A percentile compares a stretch with the other conserved stretches of the same genome.
These are phyloP conservation scores for Ferrisia virgata DNA, from an alignment of 2,888 invertebrate genomes.

Conservation along the genomic window DNA sequence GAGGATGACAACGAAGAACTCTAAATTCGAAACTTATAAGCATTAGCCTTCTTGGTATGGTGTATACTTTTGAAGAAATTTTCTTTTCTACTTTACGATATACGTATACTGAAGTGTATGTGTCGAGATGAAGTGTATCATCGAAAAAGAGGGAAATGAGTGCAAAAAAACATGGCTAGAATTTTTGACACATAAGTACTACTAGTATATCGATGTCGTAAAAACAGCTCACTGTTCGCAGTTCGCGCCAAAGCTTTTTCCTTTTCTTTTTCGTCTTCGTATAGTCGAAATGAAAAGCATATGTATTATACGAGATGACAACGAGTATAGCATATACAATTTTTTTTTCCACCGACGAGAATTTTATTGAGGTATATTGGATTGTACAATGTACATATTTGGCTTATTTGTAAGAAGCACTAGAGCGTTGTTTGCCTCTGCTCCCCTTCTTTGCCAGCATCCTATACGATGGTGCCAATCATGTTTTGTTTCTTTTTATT, in stretches of 20 bases:
- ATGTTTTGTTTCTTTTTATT: background rate
- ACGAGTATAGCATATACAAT: background rate
- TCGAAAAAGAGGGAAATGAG: background rate
- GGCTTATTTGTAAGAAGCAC: background rate
- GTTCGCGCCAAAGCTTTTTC: background rate
- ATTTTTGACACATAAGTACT: background rate
- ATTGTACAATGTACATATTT: background rate
- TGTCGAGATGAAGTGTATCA: background rate
- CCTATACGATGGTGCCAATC: background rate
- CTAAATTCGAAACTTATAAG: background rate
- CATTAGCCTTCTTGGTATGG: background rate
- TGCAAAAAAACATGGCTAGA: background rate
- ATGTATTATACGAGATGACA: background rate
- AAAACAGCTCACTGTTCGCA: background rate
- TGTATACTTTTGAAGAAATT: background rate
- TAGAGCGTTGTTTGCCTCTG: background rate
- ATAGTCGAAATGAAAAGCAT: background rate
- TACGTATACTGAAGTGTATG: background rate
- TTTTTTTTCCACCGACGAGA: background rate
- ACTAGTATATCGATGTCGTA: slow-evolving; percentile 7
- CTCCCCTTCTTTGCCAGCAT: background rate
- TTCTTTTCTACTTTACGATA: background rate
- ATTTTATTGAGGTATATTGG: background rate
- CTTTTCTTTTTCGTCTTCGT: background rate
- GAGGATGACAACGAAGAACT: background rate